Conservation (phyloP, 2,113 vertebrate genomes). For the Anoura caudifer region DNA sequence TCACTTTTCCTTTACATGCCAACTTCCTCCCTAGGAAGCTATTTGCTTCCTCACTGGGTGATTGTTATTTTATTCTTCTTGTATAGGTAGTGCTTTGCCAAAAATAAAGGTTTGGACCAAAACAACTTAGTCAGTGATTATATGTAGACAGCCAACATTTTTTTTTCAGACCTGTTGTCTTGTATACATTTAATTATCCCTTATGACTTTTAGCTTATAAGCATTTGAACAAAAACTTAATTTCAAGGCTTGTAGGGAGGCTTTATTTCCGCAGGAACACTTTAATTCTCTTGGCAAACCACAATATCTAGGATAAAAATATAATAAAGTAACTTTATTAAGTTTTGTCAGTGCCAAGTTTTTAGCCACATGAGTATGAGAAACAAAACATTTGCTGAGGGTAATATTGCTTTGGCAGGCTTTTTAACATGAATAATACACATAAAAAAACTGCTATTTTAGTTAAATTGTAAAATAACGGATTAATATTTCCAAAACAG, state of each 20-base stretch:
- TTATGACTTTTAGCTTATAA: slow-evolving; percentile 34
- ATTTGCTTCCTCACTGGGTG: neutral
- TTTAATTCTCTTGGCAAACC: neutral
- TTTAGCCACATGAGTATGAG: neutral
- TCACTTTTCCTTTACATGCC: neutral
- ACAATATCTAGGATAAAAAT: slow-evolving; percentile 38
- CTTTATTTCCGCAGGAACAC: neutral
- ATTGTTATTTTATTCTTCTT: slow-evolving; percentile 23
- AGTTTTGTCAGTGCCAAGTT: neutral
- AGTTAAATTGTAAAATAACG: neutral
- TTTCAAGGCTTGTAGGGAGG: neutral
- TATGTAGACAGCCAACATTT: neutral
- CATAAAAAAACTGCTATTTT: slow-evolving; percentile 3
- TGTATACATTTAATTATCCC: neutral
- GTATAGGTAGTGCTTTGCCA: slow-evolving; percentile 38
- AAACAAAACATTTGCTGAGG: neutral
- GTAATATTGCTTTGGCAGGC: neutral
- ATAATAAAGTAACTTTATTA: slow-evolving; percentile 36
- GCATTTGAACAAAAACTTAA: slow-evolving; percentile 2
- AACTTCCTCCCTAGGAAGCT: neutral
- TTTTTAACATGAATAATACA: neutral
- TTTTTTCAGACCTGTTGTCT: slow-evolving; percentile 12
- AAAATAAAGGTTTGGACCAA: slow-evolving; percentile 52
- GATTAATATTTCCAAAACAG: neutral
- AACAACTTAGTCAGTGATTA: slow-evolving; percentile 55